phyloP scores from a whole-genome alignment of 2,797 vertebrate genomes.

The Huso huso region DNA sequence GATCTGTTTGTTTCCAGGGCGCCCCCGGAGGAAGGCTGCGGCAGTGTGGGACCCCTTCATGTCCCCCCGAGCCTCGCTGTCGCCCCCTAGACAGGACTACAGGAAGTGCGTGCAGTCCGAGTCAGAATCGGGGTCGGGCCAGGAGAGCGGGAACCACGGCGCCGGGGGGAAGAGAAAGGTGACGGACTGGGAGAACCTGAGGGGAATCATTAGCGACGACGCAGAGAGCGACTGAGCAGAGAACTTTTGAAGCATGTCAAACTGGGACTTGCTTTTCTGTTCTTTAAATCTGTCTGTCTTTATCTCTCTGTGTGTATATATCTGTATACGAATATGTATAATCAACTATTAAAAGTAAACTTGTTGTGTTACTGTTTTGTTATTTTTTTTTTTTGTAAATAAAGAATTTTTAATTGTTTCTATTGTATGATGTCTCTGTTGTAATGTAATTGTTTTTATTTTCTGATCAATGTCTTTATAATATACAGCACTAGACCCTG shows the following conservation, averaged over 20 bases:
- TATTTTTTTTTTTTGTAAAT: too few relatives aligned
- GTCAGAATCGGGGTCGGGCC: slow-evolving; percentile 39
- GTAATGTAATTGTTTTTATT: too few relatives aligned
- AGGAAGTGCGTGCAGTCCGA: slow-evolving; percentile 44
- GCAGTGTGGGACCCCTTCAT: slow-evolving; percentile 13
- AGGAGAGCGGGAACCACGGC: slow-evolving; percentile 32
- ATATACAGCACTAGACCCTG: too few relatives aligned
- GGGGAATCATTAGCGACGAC: slow-evolving; percentile 77
- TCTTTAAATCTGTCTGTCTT: neutral
- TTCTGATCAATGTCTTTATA: too few relatives aligned
- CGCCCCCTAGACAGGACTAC: slow-evolving; percentile 34
- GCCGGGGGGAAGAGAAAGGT: slow-evolving; percentile 27
- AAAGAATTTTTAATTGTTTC: too few relatives aligned
- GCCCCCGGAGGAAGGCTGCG: slow-evolving; percentile 54
- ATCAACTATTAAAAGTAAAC: neutral
- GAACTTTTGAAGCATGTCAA: neutral
- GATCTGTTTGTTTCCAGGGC: slow-evolving; percentile 46
- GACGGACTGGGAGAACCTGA: slow-evolving; percentile 66
- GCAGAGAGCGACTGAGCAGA: slow-evolving; percentile 58
- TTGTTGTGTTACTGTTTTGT: too few relatives aligned
- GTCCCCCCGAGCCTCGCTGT: slow-evolving; percentile 9
- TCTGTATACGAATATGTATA: neutral
- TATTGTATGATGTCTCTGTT: too few relatives aligned
- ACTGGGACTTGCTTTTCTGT: neutral
- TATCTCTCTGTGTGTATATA: too few relatives aligned